These are phyloP conservation scores for Cavia aperea DNA, from an alignment of 2,113 vertebrate species.

Conservation along the genomic window DNA sequence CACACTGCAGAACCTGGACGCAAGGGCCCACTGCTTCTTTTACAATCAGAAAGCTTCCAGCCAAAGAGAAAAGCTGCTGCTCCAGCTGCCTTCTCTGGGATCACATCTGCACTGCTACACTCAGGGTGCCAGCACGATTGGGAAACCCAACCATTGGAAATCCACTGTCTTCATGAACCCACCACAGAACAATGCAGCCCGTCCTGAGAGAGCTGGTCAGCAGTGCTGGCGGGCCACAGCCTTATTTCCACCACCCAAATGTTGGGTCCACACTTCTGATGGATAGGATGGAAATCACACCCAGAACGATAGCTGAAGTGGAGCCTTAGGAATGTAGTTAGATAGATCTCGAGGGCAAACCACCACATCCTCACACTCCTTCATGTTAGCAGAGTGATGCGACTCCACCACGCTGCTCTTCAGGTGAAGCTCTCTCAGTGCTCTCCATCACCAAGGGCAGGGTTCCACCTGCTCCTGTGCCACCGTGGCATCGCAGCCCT, in stretches of 20 bases:
- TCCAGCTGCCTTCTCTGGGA: not conserved
- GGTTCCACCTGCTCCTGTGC: not conserved
- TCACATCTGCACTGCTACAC: not conserved
- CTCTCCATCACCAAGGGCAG: not conserved
- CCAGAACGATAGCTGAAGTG: not conserved
- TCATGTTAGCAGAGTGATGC: not conserved
- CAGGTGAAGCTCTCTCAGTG: not conserved
- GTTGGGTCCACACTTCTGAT: not conserved
- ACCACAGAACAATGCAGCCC: not conserved
- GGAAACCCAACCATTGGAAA: not conserved
- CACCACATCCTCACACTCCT: not conserved
- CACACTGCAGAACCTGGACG: not conserved
- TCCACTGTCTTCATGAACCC: not conserved
- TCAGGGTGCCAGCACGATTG: not conserved
- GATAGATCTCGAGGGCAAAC: not conserved
- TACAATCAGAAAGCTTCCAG: not conserved
- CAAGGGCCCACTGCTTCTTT: not conserved
- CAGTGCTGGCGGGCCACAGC: not conserved
- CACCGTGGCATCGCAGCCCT: rapidly evolving
- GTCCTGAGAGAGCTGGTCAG: not conserved
- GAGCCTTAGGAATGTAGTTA: not conserved
- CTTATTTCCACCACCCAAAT: not conserved
- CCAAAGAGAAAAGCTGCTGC: not conserved
- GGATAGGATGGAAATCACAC: not conserved
- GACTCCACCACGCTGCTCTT: not conserved